These are phyloP conservation scores for Chaetorhynchus papuensis DNA, from an alignment of 2,113 vertebrate species.

Conservation along the genomic window DNA sequence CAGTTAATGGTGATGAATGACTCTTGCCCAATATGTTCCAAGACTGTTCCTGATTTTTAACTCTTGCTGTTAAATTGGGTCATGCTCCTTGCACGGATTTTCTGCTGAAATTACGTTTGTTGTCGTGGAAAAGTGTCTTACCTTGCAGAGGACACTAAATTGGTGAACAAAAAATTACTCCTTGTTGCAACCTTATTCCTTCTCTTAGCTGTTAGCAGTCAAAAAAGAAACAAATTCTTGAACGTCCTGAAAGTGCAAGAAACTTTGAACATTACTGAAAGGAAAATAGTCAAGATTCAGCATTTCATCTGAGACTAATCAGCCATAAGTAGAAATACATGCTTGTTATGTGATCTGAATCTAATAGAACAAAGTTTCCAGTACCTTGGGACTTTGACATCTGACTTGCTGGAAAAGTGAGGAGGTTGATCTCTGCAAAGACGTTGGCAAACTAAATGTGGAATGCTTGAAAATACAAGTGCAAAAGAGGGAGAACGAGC, in stretches of 20 bases:
- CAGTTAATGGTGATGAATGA: not conserved
- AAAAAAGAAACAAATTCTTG: not conserved
- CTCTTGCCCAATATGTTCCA: not conserved
- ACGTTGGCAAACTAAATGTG: not conserved
- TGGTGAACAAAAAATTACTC: not conserved
- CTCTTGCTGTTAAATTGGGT: not conserved
- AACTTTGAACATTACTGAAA: not conserved
- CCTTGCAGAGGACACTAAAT: not conserved
- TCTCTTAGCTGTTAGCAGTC: not conserved
- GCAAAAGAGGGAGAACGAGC: not conserved
- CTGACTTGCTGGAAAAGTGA: not conserved
- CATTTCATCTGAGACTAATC: not conserved
- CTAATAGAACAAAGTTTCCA: not conserved
- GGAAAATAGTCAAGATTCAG: not conserved
- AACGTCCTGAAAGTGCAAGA: not conserved
- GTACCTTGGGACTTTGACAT: not conserved
- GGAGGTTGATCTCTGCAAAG: not conserved
- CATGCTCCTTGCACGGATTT: not conserved
- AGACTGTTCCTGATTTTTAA: not conserved
- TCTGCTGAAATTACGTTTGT: not conserved
- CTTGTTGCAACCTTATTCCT: not conserved
- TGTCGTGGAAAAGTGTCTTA: not conserved
- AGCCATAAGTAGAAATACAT: not conserved
- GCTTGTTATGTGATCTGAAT: not conserved
- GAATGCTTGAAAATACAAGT: not conserved